A percentile compares a stretch with the other conserved stretches of the same genome.
Conservation (phyloP, 2,113 vertebrate species). For the Tychaedon coryphoeus region DNA sequence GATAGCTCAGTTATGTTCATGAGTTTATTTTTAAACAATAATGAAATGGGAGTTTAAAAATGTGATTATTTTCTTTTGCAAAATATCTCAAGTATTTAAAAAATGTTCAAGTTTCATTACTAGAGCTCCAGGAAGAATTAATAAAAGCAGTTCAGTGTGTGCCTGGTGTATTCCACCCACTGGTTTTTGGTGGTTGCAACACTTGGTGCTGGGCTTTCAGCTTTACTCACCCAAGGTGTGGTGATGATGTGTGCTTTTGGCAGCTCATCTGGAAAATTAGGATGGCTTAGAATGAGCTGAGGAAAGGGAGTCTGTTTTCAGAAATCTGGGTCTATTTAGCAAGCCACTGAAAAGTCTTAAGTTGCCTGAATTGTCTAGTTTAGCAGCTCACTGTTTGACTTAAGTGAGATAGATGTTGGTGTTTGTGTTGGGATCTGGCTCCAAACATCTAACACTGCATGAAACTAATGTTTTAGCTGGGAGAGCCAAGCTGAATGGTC, state of each 20-base stretch:
- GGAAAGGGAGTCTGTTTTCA: neutral
- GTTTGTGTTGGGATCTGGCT: neutral
- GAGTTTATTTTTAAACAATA: neutral
- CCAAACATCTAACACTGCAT: neutral
- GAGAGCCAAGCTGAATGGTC: accelerated
- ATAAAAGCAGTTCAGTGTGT: neutral
- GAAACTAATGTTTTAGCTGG: neutral
- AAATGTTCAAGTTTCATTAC: neutral
- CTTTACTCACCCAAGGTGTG: conserved; percentile 35
- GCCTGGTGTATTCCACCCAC: neutral
- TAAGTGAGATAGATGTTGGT: neutral
- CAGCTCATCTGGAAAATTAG: neutral
- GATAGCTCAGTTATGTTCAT: neutral
- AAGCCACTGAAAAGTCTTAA: neutral
- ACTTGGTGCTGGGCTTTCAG: neutral
- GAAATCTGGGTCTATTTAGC: neutral
- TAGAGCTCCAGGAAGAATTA: neutral
- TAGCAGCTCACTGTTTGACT: neutral
- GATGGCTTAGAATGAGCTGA: neutral
- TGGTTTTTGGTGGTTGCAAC: neutral
- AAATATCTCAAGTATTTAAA: neutral
- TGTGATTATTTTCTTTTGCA: neutral
- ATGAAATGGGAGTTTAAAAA: neutral
- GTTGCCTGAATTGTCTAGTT: neutral
- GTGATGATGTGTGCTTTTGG: neutral